Evolutionary conservation across 1,140 invertebrate genomes (phyloP), one percentile per base, ranked within the genome.

Genomic region (Eupristina koningsbergeri): DNA sequence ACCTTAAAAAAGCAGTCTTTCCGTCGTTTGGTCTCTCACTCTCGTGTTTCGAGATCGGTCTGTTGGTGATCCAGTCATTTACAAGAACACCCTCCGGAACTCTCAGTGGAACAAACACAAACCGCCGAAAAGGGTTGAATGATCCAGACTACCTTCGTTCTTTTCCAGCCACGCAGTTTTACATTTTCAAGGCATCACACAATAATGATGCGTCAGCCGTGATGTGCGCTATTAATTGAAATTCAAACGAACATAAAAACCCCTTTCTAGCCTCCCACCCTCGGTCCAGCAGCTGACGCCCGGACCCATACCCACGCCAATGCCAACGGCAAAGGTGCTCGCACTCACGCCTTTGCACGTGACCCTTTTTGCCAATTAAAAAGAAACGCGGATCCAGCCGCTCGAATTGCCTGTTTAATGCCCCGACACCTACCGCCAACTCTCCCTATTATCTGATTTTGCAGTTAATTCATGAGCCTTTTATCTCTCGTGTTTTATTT

Each of bases 171-270:
- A 15, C 9, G 29, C n/a, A 19, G 45, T 53, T 53, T 41, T 31
- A 61, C 1, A 58, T 78, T 83, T 83, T 50, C 63, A 64, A 41
- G 34, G 63, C 34, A 78, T 77, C 67, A 50, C 19, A 78, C 69
- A 84, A 84, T 77, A 80, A 84, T 84, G 86, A 88, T 88, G 88
- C 85, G 85, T 88, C 86, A 88, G 85, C 86, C 84, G 85, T 86
- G 86, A 87, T 86, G 81, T 84, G 63, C 50, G 86, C 86, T 87
- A 88, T 88, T 88, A 88, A 88, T 87, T 88, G 88, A 87, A 88
- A 88, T 88, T 88, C 88, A 88, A 88, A 88, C 84, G 86, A 83
- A 88, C 87, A 88, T 88, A 89, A 88, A 89, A 87, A 89, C 86
- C 88, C 86, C 85, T 79, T 39, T 71, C 11, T 45, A 5, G 5